These are phyloP conservation scores for Pyrgilauda ruficollis DNA, from an alignment of 2,113 vertebrate species.

Conservation along the genomic window DNA sequence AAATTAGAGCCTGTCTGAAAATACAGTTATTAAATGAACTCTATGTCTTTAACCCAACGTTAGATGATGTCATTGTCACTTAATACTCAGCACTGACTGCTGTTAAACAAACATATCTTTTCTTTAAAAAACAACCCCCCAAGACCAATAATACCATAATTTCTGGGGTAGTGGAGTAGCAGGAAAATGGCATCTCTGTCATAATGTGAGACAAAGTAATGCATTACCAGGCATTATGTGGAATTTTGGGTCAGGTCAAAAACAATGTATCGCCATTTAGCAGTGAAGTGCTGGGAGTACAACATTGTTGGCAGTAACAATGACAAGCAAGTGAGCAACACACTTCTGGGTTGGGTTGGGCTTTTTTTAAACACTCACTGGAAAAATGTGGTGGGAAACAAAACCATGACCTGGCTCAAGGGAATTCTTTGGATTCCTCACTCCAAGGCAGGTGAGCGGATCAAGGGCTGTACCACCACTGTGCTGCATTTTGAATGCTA, in stretches of 20 bases:
- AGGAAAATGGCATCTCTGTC: neutral
- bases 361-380: rapidly evolving
- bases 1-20: neutral
- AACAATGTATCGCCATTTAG: too few relatives aligned
- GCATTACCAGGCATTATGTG: neutral
- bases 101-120: neutral
- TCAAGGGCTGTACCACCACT: neutral
- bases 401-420: neutral
- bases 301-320: neutral
- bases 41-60: neutral
- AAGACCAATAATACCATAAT: neutral
- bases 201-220: neutral
- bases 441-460: neutral
- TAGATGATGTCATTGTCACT: neutral
- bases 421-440: neutral
- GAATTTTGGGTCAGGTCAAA: neutral
- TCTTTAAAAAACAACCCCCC: neutral
- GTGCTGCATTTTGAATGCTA: neutral
- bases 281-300: neutral
- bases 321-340: neutral
- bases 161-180: rapidly evolving
- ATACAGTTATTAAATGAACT: neutral
- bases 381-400: neutral
- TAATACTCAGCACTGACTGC: neutral
- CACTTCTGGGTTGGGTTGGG: neutral